Conservation (phyloP, 2,113 vertebrate species). For the Scalopus aquaticus region DNA sequence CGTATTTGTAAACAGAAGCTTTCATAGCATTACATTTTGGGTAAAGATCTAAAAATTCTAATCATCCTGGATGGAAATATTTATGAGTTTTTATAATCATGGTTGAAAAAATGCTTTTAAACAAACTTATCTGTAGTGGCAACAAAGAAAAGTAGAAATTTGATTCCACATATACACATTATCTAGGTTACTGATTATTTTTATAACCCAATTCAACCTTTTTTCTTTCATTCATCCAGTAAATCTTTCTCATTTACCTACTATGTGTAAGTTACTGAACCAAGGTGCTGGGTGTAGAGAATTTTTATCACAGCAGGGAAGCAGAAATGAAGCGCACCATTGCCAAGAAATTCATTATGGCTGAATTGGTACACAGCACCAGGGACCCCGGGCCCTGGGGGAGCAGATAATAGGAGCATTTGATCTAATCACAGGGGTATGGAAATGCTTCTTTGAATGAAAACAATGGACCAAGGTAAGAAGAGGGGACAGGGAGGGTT, state of each 20-base stretch:
- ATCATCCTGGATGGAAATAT: background rate
- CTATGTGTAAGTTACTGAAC: background rate
- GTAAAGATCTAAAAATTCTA: slow-evolving; percentile 21
- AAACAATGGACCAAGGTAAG: background rate
- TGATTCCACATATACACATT: background rate
- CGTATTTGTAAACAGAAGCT: slow-evolving; percentile 17
- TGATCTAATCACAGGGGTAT: background rate
- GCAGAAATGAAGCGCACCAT: background rate
- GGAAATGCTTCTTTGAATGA: background rate
- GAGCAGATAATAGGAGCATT: background rate
- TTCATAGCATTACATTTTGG: background rate
- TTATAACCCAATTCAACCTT: background rate
- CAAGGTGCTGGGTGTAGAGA: background rate
- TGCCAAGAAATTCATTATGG: background rate
- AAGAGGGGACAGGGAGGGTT: background rate
- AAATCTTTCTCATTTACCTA: background rate
- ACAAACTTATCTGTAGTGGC: background rate
- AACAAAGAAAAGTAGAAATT: slow-evolving; percentile 31
- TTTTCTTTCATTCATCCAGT: background rate
- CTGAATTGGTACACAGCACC: background rate
- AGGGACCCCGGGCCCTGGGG: background rate
- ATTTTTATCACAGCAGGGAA: background rate
- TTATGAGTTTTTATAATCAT: background rate
- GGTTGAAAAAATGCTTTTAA: background rate
- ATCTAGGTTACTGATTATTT: background rate